Conservation (phyloP, 2,113 vertebrate species). For the Uria aalge region DNA sequence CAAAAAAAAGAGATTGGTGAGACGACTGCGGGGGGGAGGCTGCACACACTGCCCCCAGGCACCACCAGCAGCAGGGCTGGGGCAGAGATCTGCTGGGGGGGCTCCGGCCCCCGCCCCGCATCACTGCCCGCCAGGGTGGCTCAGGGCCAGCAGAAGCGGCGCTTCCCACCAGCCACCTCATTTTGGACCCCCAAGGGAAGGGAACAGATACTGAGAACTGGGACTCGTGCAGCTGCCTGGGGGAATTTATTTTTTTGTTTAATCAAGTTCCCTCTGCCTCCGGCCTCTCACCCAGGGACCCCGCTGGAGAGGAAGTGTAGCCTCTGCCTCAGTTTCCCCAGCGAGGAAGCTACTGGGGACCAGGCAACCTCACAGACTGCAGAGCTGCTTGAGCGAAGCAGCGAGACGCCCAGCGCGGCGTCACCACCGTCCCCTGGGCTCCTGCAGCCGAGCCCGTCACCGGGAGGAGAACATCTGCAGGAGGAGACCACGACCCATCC, state of each 20-base stretch:
- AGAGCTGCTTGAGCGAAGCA: neutral
- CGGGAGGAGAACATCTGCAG: neutral
- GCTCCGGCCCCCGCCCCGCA: neutral
- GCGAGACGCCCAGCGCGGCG: neutral
- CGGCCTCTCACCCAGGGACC: neutral
- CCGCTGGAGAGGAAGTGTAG: neutral
- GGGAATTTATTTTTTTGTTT: neutral
- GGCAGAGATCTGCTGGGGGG: neutral
- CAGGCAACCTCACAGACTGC: neutral
- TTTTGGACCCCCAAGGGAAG: neutral
- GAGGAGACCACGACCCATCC: neutral
- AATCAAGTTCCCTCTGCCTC: neutral
- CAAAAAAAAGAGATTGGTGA: neutral
- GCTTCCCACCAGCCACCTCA: neutral
- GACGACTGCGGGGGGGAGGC: neutral
- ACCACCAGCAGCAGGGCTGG: neutral
- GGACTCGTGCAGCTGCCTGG: neutral
- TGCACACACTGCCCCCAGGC: neutral
- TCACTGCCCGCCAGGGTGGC: accelerated
- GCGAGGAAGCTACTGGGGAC: accelerated
- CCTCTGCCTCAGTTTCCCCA: neutral
- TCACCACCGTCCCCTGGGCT: neutral
- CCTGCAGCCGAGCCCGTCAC: neutral
- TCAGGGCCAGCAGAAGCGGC: neutral
- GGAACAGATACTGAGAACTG: neutral